These are phyloP conservation scores for Tichodroma muraria DNA, from an alignment of 2,113 vertebrate genomes.

Conservation along the genomic window DNA sequence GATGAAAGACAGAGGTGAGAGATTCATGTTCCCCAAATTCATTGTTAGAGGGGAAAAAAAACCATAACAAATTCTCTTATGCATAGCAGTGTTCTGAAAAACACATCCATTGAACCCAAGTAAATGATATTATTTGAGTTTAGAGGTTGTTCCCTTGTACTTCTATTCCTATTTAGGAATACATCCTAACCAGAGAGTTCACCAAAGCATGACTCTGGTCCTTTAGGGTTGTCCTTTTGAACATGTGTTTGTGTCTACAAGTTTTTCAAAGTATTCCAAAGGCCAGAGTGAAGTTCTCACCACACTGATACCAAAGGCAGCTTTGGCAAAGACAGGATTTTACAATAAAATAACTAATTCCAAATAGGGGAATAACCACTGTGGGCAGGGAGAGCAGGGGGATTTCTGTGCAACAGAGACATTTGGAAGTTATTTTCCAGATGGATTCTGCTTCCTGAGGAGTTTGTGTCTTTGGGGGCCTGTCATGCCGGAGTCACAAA, in stretches of 20 bases:
- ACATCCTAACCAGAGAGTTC: not conserved
- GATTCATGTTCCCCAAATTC: not conserved
- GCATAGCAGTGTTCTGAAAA: not conserved
- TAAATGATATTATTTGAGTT: not conserved
- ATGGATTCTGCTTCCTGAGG: not conserved
- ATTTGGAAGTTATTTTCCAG: not conserved
- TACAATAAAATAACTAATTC: not conserved
- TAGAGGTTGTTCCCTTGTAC: not conserved
- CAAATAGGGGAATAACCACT: not conserved
- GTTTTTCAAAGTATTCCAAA: not conserved
- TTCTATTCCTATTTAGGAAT: not conserved
- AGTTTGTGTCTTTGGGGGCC: not conserved
- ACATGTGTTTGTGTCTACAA: fast-evolving
- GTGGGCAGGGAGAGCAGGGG: not conserved
- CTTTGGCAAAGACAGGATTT: not conserved
- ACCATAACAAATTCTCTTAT: not conserved
- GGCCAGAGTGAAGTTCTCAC: not conserved
- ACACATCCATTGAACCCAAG: not conserved
- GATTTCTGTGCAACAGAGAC: not conserved
- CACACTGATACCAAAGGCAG: not conserved
- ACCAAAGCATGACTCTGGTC: not conserved
- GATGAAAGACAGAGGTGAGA: constrained; percentile 19
- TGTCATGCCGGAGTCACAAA: not conserved
- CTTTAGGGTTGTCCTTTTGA: not conserved
- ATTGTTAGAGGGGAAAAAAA: not conserved